phyloP scores from a whole-genome alignment of 2,797 vertebrate species.

The Echiichthys vipera region DNA sequence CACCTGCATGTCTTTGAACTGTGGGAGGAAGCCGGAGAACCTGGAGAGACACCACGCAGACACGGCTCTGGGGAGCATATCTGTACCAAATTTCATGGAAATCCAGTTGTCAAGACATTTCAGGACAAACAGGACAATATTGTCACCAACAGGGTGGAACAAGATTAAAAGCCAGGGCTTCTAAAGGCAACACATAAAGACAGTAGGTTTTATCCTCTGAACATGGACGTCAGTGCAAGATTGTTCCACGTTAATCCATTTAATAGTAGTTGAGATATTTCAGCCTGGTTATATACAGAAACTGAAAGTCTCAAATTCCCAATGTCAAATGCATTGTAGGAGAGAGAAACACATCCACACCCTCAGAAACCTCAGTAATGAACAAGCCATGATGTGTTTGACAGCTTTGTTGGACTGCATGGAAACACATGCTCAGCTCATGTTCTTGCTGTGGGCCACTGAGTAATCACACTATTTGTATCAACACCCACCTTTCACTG shows the following conservation, averaged over 20 bases:
- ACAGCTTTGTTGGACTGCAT: not conserved
- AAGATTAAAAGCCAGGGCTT: too few relatives aligned
- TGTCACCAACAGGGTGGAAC: too few relatives aligned
- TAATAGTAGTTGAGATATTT: not conserved
- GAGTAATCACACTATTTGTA: conserved; percentile 30
- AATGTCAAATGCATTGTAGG: not conserved
- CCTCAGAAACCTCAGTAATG: conserved; percentile 4
- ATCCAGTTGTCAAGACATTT: not conserved
- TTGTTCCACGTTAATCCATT: not conserved
- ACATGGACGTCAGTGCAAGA: not conserved
- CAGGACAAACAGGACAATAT: not conserved
- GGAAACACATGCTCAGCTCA: conserved; percentile 12
- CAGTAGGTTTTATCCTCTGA: too few relatives aligned
- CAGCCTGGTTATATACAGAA: too few relatives aligned
- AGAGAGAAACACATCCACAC: conserved; percentile 1
- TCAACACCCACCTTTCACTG: not conserved
- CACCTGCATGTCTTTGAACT: too few relatives aligned
- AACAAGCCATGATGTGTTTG: conserved; percentile 30
- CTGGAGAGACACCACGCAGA: too few relatives aligned
- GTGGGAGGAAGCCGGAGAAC: too few relatives aligned
- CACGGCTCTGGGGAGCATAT: not conserved
- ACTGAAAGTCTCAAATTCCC: not conserved
- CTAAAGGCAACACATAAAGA: too few relatives aligned
- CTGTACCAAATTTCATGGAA: not conserved
- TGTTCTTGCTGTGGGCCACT: not conserved